Conservation (phyloP, 2,113 vertebrate genomes). For the Pseudolaguvia tuberculata region DNA sequence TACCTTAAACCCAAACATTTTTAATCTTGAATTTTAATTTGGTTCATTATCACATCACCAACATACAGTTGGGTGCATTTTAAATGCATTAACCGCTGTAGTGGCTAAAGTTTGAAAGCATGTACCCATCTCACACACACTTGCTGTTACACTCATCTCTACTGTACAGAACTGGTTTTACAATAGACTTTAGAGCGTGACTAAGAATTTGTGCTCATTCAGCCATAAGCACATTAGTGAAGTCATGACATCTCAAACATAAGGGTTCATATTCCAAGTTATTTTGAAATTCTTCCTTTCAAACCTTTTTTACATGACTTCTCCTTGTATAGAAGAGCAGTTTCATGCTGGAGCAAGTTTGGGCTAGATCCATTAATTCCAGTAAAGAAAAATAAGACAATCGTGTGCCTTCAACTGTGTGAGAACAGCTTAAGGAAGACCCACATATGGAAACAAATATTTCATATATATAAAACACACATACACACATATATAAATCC, state of each 20-base stretch:
- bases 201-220: neutral
- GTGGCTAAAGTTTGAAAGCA: neutral
- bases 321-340: neutral
- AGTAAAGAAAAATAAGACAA: neutral
- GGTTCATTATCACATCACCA: neutral
- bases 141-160: neutral
- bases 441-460: too few relatives aligned
- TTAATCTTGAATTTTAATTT: neutral
- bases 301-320: neutral
- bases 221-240: too few relatives aligned
- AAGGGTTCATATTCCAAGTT: neutral
- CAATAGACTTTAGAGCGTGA: neutral
- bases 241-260: neutral
- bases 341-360: too few relatives aligned
- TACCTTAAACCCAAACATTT: neutral
- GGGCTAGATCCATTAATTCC: neutral
- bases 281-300: neutral
- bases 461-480: too few relatives aligned
- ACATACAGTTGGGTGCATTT: neutral
- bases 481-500: too few relatives aligned
- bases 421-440: neutral
- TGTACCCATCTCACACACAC: neutral
- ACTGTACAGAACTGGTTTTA: neutral
- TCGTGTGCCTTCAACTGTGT: neutral
- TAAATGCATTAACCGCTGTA: neutral